A percentile compares a stretch with the other conserved stretches of the same genome.
Conservation (phyloP, 2,888 invertebrate genomes). For the Rhingia campestris region DNA sequence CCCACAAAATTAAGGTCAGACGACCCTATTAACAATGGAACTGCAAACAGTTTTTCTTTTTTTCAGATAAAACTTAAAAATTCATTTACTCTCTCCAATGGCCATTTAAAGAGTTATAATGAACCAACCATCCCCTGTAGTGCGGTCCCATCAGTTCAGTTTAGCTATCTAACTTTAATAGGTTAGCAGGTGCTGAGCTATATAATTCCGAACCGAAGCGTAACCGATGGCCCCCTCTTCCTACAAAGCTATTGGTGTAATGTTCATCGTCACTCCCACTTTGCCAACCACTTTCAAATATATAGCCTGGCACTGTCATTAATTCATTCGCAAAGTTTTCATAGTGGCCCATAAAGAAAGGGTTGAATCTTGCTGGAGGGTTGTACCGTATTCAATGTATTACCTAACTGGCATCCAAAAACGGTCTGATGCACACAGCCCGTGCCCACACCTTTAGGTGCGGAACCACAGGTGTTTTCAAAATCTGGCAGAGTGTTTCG, state of each 20-base stretch:
- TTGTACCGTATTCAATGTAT: constrained; percentile 48
- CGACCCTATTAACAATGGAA: constrained; percentile 54
- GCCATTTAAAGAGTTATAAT: constrained; percentile 69
- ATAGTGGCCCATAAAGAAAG: constrained; percentile 70
- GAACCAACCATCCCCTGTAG: constrained; percentile 34
- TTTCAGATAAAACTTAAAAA: constrained; percentile 69
- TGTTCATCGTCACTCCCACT: constrained; percentile 51
- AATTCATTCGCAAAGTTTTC: constrained; percentile 71
- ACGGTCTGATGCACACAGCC: constrained; percentile 19
- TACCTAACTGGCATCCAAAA: constrained; percentile 33
- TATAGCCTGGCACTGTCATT: constrained; percentile 66
- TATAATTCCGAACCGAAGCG: constrained; percentile 32
- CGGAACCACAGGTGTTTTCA: constrained; percentile 68
- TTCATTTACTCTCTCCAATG: constrained; percentile 53
- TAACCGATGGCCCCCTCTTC: constrained; percentile 46
- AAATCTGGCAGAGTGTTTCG: constrained; percentile 61
- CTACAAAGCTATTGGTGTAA: constrained; percentile 29
- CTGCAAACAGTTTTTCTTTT: constrained; percentile 23
- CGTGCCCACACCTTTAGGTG: constrained; percentile 7
- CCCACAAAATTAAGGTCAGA: constrained; percentile 50
- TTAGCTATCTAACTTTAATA: constrained; percentile 48
- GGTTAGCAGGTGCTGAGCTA: constrained; percentile 66
- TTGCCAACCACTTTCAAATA: constrained; percentile 17
- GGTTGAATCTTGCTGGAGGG: constrained; percentile 58
- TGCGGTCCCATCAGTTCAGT: background rate